Evolutionary conservation across 30 jellyfish, hydroid and myxozoan species (phyloP).

Genomic region (Hydractinia symbiolongicarpus): DNA sequence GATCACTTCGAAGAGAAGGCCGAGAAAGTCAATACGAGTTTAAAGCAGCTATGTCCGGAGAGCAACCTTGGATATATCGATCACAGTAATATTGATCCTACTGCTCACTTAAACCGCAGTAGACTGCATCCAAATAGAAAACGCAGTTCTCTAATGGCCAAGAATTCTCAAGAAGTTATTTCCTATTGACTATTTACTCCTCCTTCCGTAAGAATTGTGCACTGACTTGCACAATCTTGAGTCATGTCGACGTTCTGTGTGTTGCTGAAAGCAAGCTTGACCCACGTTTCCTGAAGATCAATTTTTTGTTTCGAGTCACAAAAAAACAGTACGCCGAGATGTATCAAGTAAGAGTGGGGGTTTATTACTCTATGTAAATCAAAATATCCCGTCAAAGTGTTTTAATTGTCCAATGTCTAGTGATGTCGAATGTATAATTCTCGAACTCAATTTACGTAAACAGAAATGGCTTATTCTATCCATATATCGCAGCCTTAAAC

Average conservation of each 20-base stretch:
- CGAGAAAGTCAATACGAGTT: no score
- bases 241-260: neutral
- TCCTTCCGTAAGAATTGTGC: neutral
- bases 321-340: neutral
- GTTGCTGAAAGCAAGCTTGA: slow-evolving; percentile 2
- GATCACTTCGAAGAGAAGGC: no score
- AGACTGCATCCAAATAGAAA: no score
- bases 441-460: slow-evolving; percentile 30
- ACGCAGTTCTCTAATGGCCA: no score
- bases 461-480: slow-evolving; percentile 36
- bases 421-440: slow-evolving; percentile 3
- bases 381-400: neutral
- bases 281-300: neutral
- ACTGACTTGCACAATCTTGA: neutral
- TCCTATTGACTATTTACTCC: no score
- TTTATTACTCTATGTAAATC: neutral
- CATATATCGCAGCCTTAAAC: slow-evolving; percentile 38
- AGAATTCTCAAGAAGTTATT: no score
- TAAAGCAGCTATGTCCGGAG: no score
- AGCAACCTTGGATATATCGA: no score
- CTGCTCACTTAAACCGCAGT: no score
- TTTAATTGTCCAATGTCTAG: neutral
- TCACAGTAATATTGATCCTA: no score
- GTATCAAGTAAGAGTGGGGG: neutral
- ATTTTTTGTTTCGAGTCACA: neutral